Evolutionary conservation across 2,797 vertebrate species (phyloP).

Genomic region (Pangasius djambal): DNA sequence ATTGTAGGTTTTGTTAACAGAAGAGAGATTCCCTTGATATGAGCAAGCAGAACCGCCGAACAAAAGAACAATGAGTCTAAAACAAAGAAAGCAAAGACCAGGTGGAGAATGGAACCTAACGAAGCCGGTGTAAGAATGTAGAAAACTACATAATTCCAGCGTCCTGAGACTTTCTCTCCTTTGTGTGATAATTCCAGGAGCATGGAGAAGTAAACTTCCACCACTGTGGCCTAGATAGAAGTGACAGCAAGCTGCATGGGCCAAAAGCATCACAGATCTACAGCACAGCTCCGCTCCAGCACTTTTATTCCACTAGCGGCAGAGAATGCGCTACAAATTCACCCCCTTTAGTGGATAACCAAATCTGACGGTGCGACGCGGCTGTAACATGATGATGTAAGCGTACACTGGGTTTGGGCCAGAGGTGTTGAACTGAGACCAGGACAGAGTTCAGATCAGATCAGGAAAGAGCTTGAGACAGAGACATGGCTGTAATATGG

Average conservation of each 20-base stretch:
- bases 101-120: background rate
- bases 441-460: background rate
- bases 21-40: background rate
- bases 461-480: background rate
- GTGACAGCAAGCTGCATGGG: constrained; percentile 58
- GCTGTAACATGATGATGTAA: constrained; percentile 2
- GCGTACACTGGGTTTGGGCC: background rate
- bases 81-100: background rate
- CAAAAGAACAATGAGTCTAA: background rate
- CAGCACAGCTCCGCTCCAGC: background rate
- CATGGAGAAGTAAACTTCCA: constrained; percentile 66
- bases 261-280: background rate
- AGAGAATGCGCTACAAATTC: background rate
- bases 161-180: constrained; percentile 50
- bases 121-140: background rate
- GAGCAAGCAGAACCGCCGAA: background rate
- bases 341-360: background rate
- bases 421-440: background rate
- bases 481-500: background rate
- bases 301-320: background rate
- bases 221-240: constrained; percentile 54
- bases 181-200: constrained; percentile 71
- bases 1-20: background rate
- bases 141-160: constrained; percentile 62
- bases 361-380: background rate